Percentiles rank a stretch among this genome's conserved stretches.
phyloP scores from a whole-genome alignment of 1,140 invertebrate species.

The Kradibia gibbosae region DNA sequence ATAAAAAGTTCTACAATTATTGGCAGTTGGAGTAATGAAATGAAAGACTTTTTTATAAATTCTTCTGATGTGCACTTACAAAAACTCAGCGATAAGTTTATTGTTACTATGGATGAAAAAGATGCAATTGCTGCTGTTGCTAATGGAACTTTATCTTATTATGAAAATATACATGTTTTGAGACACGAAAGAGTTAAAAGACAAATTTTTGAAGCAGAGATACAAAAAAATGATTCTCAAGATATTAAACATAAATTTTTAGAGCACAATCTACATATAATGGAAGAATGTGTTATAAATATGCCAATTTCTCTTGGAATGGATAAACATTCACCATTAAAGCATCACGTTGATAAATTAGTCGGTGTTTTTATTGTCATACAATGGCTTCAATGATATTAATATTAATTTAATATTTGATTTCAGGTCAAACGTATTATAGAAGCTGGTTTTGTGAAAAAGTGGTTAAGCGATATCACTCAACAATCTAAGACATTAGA shows the following conservation, averaged over 20 bases:
- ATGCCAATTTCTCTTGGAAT: conserved; percentile 86
- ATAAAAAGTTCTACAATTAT: conserved; percentile 76
- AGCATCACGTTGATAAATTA: conserved; percentile 79
- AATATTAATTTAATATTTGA: not conserved
- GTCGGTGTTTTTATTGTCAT: conserved; percentile 54
- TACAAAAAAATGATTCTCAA: conserved; percentile 54
- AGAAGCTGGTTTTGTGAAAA: conserved; percentile 83
- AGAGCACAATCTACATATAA: conserved; percentile 81
- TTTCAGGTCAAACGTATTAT: conserved; percentile 76
- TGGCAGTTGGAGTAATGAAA: conserved; percentile 81
- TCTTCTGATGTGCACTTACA: conserved; percentile 78
- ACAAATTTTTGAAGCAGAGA: conserved; percentile 68
- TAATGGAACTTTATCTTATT: conserved; percentile 82
- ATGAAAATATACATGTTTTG: conserved; percentile 84
- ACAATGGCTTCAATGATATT: not conserved
- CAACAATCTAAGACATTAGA: conserved; percentile 71
- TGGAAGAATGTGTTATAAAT: conserved; percentile 84
- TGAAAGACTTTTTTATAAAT: conserved; percentile 79
- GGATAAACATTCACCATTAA: conserved; percentile 86
- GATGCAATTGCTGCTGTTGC: conserved; percentile 77
- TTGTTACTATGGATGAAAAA: conserved; percentile 75
- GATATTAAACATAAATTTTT: conserved; percentile 48
- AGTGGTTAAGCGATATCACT: conserved; percentile 85
- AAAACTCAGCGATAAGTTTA: conserved; percentile 79
- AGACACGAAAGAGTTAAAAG: conserved; percentile 76